phyloP scores from a whole-genome alignment of 2,797 vertebrate species.

The Lepilemur ruficaudatus region DNA sequence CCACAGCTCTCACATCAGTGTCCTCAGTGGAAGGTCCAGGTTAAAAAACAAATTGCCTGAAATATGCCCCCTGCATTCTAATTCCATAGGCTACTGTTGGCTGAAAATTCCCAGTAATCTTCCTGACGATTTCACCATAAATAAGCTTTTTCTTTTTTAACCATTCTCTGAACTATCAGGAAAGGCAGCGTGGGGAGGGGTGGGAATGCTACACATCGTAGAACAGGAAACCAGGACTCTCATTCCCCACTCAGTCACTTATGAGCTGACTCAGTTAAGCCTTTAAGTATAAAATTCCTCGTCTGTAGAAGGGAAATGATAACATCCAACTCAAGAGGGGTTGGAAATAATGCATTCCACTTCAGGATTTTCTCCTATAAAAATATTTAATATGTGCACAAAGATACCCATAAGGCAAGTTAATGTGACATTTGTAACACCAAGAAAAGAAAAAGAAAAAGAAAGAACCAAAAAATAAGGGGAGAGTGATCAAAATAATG shows the following conservation, averaged over 20 bases:
- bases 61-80: neutral
- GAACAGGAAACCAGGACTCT: neutral
- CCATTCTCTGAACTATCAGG: neutral
- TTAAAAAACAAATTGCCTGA: slow-evolving; percentile 29
- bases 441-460: neutral
- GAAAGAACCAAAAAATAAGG: neutral
- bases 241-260: neutral
- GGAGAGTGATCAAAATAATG: neutral
- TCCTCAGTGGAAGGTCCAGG: slow-evolving; percentile 49
- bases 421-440: neutral
- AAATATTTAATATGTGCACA: neutral
- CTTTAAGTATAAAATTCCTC: neutral
- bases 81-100: neutral
- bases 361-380: neutral
- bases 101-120: slow-evolving; percentile 8
- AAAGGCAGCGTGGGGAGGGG: neutral
- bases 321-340: neutral
- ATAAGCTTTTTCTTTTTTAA: neutral
- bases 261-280: neutral
- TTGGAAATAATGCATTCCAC: neutral
- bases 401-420: neutral
- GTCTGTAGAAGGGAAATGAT: neutral
- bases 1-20: slow-evolving; percentile 22
- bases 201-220: accelerated
- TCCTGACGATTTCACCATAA: neutral